Percentiles rank a stretch among this genome's conserved stretches.
phyloP scores from a whole-genome alignment of 2,888 invertebrate species.

The Boloria euphrosyne region DNA sequence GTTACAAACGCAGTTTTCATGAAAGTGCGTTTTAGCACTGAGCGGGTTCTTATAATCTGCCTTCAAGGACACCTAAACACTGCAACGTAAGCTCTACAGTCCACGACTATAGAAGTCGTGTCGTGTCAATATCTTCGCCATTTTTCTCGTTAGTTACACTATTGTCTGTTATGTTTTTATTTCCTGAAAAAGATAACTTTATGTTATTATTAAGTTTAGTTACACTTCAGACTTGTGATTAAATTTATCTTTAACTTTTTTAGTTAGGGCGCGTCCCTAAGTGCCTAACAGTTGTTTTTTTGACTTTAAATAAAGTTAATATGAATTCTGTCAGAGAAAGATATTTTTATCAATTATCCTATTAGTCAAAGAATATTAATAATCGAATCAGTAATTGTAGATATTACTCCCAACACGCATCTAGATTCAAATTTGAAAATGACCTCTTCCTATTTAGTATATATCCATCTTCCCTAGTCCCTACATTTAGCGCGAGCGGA shows the following conservation, averaged over 20 bases:
- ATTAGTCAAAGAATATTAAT: too few relatives aligned
- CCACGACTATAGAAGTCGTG: constrained; percentile 66
- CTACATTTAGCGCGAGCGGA: too few relatives aligned
- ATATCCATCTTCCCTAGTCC: too few relatives aligned
- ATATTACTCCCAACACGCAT: too few relatives aligned
- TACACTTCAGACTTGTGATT: not conserved
- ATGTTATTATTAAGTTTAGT: not conserved
- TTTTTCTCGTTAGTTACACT: constrained; percentile 64
- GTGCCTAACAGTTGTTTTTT: too few relatives aligned
- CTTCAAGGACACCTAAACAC: constrained; percentile 49
- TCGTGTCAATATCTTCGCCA: constrained; percentile 51
- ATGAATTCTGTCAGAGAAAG: too few relatives aligned
- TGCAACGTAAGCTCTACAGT: constrained; percentile 45
- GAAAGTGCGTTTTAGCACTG: constrained; percentile 24
- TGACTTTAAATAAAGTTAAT: too few relatives aligned
- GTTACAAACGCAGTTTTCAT: constrained; percentile 30
- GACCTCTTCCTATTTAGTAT: too few relatives aligned
- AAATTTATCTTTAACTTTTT: not conserved
- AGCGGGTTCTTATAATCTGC: constrained; percentile 26
- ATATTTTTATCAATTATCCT: too few relatives aligned
- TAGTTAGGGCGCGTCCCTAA: too few relatives aligned
- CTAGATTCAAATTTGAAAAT: too few relatives aligned
- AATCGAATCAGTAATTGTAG: too few relatives aligned
- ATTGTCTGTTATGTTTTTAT: constrained; percentile 74
- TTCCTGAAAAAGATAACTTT: constrained; percentile 54